These are phyloP conservation scores for Steinernema scapterisci DNA, from an alignment of 2,888 invertebrate species.

Conservation along the genomic window DNA sequence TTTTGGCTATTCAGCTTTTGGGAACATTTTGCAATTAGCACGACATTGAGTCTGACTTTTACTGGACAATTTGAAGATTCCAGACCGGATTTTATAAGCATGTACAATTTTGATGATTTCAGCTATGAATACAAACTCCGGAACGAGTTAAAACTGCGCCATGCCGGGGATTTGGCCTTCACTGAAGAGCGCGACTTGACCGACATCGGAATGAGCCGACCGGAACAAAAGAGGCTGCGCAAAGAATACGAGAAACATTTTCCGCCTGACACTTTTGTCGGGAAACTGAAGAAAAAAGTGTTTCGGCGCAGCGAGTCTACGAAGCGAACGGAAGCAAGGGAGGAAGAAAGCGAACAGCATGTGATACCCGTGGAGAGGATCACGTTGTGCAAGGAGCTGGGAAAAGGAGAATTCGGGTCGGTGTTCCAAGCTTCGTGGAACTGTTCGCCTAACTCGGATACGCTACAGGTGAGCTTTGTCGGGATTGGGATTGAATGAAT, in stretches of 20 bases:
- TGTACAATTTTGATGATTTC: slow-evolving; percentile 35
- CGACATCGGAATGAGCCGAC: slow-evolving; percentile 75
- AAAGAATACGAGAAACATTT: slow-evolving; percentile 78
- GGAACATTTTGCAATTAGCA: too few relatives aligned
- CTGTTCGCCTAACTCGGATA: not conserved
- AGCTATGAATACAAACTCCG: slow-evolving; percentile 59
- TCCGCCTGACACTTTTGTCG: slow-evolving; percentile 39
- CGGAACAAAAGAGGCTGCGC: slow-evolving; percentile 89
- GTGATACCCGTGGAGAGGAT: slow-evolving; percentile 61
- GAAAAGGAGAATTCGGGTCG: slow-evolving; percentile 95
- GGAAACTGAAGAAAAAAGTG: slow-evolving; percentile 48
- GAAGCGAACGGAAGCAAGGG: slow-evolving; percentile 34
- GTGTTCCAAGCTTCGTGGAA: slow-evolving; percentile 82
- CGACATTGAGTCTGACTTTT: too few relatives aligned
- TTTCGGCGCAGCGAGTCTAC: not conserved
- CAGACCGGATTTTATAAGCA: not conserved
- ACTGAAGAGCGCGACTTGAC: slow-evolving; percentile 88
- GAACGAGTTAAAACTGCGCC: slow-evolving; percentile 58
- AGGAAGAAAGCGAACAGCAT: slow-evolving; percentile 56
- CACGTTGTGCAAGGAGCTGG: slow-evolving; percentile 78
- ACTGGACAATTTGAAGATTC: not conserved
- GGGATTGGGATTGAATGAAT: too few relatives aligned
- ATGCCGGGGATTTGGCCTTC: slow-evolving; percentile 72
- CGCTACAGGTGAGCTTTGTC: slow-evolving; percentile 28
- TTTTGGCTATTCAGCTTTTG: not conserved